Base-by-base conservation (phyloP, 1,140 invertebrate species). In the Lucilia sericata region DNA sequence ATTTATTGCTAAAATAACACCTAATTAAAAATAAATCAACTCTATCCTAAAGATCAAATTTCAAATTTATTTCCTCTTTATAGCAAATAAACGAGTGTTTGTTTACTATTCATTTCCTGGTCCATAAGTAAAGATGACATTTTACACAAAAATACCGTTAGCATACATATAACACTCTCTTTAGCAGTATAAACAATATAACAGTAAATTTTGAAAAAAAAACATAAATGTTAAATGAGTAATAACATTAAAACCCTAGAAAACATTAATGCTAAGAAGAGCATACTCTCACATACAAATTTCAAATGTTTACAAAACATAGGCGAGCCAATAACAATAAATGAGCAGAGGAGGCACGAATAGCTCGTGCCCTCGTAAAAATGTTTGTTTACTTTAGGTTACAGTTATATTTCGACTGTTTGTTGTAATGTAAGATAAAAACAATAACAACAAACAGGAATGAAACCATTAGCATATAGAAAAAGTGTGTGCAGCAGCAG, bases 311-410 rank as follows among this genome's bases (percentile, higher is more conserved):
- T 60, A 60, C 14, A 60, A 60, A 60, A 60, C 14, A 17, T 2
- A 60, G 51, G 42, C 51, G 51, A 55, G 17, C 51, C 12, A 55
- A 55, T 55, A 55, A 55, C 12, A 55, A 55, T 55, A 55, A 55
- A 55, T 12, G 51, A 55, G 51, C 51, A 55, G 17, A 55, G 5
- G 5, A 36, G 25, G 25, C n/a, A 70, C 65, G 65, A 70, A 25
- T 12, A 25, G 65, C 65, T 70, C 65, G 65, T 70, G 65, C 65
- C 65, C 65, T 70, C 65, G 65, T 70, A 70, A 21, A 30, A 70
- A 70, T 70, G 65, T 21, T 70, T 70, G 65, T 70, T 70, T 70
- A 70, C 65, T 70, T 70, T 70, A 70, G 65, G 65, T 70, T 70
- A 70, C 65, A 70, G 65, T 21, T 19, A 21, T 55, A 12, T 19